phyloP scores from a whole-genome alignment of 2,888 invertebrate genomes.

The Thumatha senex region DNA sequence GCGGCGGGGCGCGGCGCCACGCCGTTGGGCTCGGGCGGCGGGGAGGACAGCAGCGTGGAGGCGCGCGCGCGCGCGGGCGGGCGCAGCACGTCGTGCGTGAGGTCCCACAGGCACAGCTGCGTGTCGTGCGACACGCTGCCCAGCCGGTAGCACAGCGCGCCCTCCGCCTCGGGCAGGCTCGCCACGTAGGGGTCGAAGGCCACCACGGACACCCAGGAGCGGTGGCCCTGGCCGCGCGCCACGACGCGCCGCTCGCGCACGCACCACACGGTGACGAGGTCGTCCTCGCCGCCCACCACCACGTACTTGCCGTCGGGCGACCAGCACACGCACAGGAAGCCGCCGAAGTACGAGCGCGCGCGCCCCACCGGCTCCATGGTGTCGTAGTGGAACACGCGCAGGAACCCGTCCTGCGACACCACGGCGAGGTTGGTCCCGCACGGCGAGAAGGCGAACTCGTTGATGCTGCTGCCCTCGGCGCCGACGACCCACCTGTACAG shows the following conservation, averaged over 20 bases:
- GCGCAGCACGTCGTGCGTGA: slow-evolving; percentile 96
- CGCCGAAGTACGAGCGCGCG: slow-evolving; percentile 98
- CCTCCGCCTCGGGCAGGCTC: slow-evolving; percentile 70
- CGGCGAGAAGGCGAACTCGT: slow-evolving; percentile 98
- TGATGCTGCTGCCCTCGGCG: slow-evolving; percentile 91
- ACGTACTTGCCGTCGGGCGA: slow-evolving; percentile 98
- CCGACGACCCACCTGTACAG: slow-evolving; percentile 93
- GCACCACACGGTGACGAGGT: slow-evolving; percentile 98
- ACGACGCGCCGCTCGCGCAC: slow-evolving; percentile 96
- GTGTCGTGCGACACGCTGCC: slow-evolving; percentile 99
- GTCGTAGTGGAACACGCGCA: slow-evolving; percentile 98
- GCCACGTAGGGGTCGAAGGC: slow-evolving; percentile 96
- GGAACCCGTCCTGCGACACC: slow-evolving; percentile 97
- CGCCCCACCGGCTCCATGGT: slow-evolving; percentile 97
- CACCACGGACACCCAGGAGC: slow-evolving; percentile 99
- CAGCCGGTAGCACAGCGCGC: slow-evolving; percentile 89
- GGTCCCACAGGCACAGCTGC: slow-evolving; percentile 98
- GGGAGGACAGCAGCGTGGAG: slow-evolving; percentile 64
- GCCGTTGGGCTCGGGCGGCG: slow-evolving; percentile 55
- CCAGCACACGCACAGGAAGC: slow-evolving; percentile 98
- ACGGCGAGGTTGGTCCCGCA: slow-evolving; percentile 96
- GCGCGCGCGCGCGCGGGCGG: slow-evolving; percentile 85
- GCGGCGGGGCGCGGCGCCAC: slow-evolving; percentile 40
- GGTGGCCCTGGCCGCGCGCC: slow-evolving; percentile 98
- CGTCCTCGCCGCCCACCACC: slow-evolving; percentile 99